Conservation (phyloP, 2,888 invertebrate genomes). For the Merodon equestris region DNA sequence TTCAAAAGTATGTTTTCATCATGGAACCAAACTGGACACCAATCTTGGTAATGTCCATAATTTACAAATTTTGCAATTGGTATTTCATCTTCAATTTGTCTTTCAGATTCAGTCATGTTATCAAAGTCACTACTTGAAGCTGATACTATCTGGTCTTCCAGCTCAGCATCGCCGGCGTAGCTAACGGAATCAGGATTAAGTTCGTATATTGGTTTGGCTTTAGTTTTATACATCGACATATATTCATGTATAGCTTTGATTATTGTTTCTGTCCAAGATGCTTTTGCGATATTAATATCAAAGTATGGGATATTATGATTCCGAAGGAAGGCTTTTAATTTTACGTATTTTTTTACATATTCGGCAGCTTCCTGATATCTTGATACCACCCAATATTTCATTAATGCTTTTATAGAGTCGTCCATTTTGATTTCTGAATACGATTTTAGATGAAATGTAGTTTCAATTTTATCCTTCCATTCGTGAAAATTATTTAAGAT, state of each 20-base stretch:
- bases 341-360: slow-evolving; percentile 56
- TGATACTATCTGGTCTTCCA: neutral
- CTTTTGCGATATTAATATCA: slow-evolving; percentile 35
- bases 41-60: slow-evolving; percentile 81
- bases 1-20: slow-evolving; percentile 81
- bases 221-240: slow-evolving; percentile 7
- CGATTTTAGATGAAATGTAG: neutral
- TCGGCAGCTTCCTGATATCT: slow-evolving; percentile 4
- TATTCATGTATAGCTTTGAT: slow-evolving; percentile 9
- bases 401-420: neutral
- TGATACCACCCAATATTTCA: slow-evolving; percentile 73
- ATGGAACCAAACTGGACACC: slow-evolving; percentile 83
- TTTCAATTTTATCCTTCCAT: neutral
- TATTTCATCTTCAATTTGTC: neutral
- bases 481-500: slow-evolving; percentile 1
- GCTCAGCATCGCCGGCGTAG: neutral
- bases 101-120: neutral
- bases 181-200: neutral
- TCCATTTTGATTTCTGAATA: neutral
- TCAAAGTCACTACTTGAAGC: neutral
- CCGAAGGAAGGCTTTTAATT: slow-evolving; percentile 71
- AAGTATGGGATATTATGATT: slow-evolving; percentile 67
- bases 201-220: neutral
- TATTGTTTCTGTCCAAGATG: slow-evolving; percentile 29
- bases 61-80: neutral